phyloP scores from a whole-genome alignment of 2,113 vertebrate species.

The Brachyhypopomus gauderio region DNA sequence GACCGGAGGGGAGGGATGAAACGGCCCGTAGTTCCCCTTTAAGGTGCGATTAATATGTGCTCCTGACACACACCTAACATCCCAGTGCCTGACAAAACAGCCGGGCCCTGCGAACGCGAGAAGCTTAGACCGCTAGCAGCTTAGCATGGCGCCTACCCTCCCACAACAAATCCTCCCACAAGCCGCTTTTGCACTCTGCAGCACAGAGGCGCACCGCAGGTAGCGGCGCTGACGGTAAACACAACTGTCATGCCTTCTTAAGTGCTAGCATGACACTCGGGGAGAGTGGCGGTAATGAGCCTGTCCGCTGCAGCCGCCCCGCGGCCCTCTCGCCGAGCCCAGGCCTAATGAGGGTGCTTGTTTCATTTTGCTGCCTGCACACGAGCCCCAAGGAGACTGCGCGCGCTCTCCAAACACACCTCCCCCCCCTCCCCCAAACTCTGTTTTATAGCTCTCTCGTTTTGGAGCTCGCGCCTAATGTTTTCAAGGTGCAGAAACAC shows the following conservation, averaged over 20 bases:
- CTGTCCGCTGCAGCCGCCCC: slow-evolving; percentile 55
- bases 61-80: background rate
- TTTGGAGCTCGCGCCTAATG: background rate
- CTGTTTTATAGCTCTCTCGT: background rate
- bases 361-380: slow-evolving; percentile 23
- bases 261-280: slow-evolving; percentile 54
- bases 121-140: slow-evolving; percentile 1
- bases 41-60: background rate
- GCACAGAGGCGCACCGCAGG: slow-evolving; percentile 22
- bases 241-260: slow-evolving; percentile 63
- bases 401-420: too few relatives aligned
- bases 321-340: slow-evolving; percentile 15
- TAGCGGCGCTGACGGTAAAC: slow-evolving; percentile 55
- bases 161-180: slow-evolving; percentile 17
- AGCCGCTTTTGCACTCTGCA: background rate
- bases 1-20: slow-evolving; percentile 3
- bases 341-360: slow-evolving; percentile 41
- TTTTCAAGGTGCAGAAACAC: background rate
- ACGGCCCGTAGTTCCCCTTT: background rate
- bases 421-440: background rate
- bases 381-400: background rate
- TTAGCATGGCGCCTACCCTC: background rate
- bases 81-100: background rate
- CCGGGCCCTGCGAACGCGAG: background rate
- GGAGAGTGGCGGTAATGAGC: slow-evolving; percentile 58